Conservation (phyloP, 2,113 vertebrate genomes). For the Elachura formosa region DNA sequence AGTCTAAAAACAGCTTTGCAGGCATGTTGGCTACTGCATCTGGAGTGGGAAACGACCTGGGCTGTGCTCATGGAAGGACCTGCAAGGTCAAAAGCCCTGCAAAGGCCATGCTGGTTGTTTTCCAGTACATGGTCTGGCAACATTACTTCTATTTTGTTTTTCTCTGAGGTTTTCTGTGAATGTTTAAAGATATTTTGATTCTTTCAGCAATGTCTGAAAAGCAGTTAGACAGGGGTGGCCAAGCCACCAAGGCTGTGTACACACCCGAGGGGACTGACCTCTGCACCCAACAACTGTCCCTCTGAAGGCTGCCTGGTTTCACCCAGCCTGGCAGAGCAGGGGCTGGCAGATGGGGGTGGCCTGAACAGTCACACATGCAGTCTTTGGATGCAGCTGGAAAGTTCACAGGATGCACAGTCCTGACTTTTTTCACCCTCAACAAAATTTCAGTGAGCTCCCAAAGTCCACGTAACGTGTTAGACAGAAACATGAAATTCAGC, state of each 20-base stretch:
- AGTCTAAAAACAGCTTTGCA: constrained; percentile 55
- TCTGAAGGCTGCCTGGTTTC: background rate
- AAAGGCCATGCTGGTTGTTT: background rate
- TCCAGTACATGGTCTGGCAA: background rate
- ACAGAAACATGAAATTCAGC: background rate
- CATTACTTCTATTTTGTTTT: background rate
- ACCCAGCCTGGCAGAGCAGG: background rate
- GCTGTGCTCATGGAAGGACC: background rate
- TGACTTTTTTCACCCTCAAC: background rate
- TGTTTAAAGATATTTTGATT: background rate
- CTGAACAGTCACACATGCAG: background rate
- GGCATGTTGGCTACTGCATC: constrained; percentile 24
- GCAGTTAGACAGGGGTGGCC: rapidly evolving
- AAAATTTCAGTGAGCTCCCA: background rate
- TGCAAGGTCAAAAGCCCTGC: constrained; percentile 32
- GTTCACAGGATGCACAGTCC: background rate
- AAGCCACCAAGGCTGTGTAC: background rate
- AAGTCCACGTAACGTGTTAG: background rate
- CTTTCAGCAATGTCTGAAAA: background rate
- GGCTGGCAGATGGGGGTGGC: background rate
- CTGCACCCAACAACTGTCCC: background rate
- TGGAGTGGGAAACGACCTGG: background rate
- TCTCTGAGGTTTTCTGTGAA: background rate
- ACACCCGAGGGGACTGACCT: background rate
- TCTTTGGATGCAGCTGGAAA: background rate